A percentile compares a stretch with the other conserved stretches of the same genome.
Conservation (phyloP, 2,797 vertebrate genomes). For the Karalla daura region DNA sequence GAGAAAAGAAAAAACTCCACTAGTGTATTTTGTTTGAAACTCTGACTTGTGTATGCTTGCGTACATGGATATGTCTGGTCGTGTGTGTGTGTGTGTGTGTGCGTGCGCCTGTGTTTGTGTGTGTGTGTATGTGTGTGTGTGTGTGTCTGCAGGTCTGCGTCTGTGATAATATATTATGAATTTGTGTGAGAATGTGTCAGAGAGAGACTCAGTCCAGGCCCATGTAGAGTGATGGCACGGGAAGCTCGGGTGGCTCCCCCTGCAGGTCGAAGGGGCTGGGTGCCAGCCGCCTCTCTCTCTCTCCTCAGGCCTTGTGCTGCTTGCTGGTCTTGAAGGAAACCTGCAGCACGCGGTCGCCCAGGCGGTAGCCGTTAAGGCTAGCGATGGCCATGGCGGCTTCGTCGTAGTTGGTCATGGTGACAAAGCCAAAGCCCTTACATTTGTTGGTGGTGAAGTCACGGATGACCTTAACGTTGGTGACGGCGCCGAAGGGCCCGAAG, state of each 20-base stretch:
- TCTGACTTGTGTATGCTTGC: constrained; percentile 80
- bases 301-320: constrained; percentile 99
- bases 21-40: constrained; percentile 82
- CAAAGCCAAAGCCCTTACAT: constrained; percentile 98
- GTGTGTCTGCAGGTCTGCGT: constrained; percentile 68
- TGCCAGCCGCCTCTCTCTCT: constrained; percentile 64
- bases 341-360: constrained; percentile 96
- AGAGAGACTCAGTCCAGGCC: constrained; percentile 88
- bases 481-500: constrained; percentile 96
- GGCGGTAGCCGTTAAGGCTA: constrained; percentile 96
- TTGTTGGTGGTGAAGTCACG: constrained; percentile 99
- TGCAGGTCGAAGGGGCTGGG: constrained; percentile 78
- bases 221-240: constrained; percentile 84
- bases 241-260: constrained; percentile 76
- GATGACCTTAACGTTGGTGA: constrained; percentile 98
- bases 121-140: constrained; percentile 71
- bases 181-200: constrained; percentile 78
- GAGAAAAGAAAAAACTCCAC: constrained; percentile 86
- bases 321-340: constrained; percentile 99
- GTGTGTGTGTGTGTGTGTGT: constrained; percentile 57
- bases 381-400: constrained; percentile 98
- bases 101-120: constrained; percentile 67
- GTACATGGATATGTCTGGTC: constrained; percentile 67
- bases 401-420: constrained; percentile 99
- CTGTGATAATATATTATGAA: constrained; percentile 69